Evolutionary conservation across 2,113 vertebrate species (phyloP).

Genomic region (Gallinago media): DNA sequence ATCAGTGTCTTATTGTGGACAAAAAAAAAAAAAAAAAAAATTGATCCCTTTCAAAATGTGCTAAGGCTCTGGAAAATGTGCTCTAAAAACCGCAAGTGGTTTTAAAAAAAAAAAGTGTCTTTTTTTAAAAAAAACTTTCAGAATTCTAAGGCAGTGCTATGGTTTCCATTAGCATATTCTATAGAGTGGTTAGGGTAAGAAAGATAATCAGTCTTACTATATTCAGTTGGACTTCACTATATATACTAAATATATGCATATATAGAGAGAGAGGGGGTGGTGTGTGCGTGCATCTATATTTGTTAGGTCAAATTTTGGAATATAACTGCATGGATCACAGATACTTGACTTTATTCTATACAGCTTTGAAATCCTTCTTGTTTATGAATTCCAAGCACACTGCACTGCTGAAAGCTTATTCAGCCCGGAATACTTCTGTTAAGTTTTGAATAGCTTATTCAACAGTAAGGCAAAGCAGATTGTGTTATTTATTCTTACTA

Average conservation of each 20-base stretch:
- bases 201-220: not conserved
- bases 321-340: not conserved
- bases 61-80: not conserved
- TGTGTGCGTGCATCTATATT: not conserved
- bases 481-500: conserved; percentile 12
- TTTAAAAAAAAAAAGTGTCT: too few species aligned
- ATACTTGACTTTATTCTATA: not conserved
- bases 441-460: not conserved
- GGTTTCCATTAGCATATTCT: not conserved
- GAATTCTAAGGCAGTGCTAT: not conserved
- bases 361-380: not conserved
- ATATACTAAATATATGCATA: fast-evolving
- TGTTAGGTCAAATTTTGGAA: not conserved
- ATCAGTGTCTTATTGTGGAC: not conserved
- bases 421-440: not conserved
- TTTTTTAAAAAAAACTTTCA: not conserved
- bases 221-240: not conserved
- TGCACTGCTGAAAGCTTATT: not conserved
- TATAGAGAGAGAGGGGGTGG: fast-evolving
- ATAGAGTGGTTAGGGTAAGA: not conserved
- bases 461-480: not conserved
- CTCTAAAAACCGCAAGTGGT: not conserved
- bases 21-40: not conserved
- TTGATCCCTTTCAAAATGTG: not conserved
- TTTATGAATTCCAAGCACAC: not conserved